Base-by-base conservation (phyloP, 2,113 vertebrate genomes). In the Pteronura brasiliensis region DNA sequence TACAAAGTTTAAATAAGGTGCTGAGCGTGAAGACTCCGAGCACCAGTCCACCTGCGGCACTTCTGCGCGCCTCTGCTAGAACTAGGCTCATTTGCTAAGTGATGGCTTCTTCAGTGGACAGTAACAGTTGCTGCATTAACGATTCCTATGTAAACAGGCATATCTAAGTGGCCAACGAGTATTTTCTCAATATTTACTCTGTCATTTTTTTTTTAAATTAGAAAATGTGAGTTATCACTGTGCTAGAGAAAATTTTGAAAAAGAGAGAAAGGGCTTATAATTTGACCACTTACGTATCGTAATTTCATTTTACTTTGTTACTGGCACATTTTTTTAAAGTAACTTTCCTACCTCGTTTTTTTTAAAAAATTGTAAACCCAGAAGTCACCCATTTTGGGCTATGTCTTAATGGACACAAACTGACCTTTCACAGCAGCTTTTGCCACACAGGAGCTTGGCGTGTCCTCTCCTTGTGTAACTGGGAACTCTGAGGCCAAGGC, bases 221-320 rank as follows among this genome's bases (percentile, higher is more conserved):
- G 84, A 93, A 93, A 57, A 21, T 59, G 15, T 34, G 17, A 81
- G 34, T 67, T 67, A 42, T 47, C 52, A 47, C 71, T 49, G 0
- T 82, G 31, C 57, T 74, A n/a, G 36, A 85, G 57, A 77, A 69
- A 69, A 81, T 39, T 92, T 79, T 57, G 13, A 2, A 95, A 88
- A 76, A 74, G 21, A 47, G 23, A 31, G 29, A 47, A 63, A 55
- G 44, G n/a, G 4, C n/a, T 96, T 11, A 25, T 36, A 44, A 29
- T 80, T 84, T 93, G 69, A 15, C 4, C 44, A 20, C 63, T 76
- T 71, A 80, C 88, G 76, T 79, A n/a, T 29, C 55, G 69, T 44
- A 34, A 42, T 82, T 93, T 93, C 82, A 25, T 91, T 95, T 96
- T 86, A 29, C 39, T 86, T 96, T 47, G 52, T 76, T 4, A 44